Evolutionary conservation across 2,888 invertebrate species (phyloP).

Genomic region (Gonocerus acuteangulatus): DNA sequence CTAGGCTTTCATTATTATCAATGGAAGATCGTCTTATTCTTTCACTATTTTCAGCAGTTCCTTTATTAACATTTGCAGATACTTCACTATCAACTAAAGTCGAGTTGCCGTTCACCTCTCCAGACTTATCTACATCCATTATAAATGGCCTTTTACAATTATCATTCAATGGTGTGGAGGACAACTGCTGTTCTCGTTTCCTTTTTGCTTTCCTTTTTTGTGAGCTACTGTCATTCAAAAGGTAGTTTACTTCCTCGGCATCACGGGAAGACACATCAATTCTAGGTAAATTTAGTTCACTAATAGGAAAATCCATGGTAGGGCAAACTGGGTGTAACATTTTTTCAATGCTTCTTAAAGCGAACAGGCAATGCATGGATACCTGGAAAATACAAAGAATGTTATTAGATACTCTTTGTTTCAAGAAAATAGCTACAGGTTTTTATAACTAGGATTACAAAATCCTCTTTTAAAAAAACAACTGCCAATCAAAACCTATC

Average conservation of each 20-base stretch:
- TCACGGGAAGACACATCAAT: neutral
- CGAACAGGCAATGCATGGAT: neutral
- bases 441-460: no score
- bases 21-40: no score
- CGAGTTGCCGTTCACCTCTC: no score
- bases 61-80: no score
- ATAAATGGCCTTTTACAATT: neutral
- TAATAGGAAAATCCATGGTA: neutral
- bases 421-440: neutral
- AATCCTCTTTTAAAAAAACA: no score
- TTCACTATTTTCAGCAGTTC: no score
- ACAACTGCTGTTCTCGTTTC: neutral
- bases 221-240: neutral
- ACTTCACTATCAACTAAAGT: no score
- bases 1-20: no score
- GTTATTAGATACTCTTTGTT: no score
- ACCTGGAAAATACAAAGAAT: conserved; percentile 13
- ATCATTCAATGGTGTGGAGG: neutral
- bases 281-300: no score
- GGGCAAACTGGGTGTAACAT: conserved; percentile 1
- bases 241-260: neutral
- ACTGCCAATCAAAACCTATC: no score
- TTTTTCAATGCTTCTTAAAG: neutral
- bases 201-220: neutral
- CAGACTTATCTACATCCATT: no score